Percentiles rank a stretch among this genome's conserved stretches.
phyloP scores from a whole-genome alignment of 1,140 invertebrate species.

The Aphidius ervi region DNA sequence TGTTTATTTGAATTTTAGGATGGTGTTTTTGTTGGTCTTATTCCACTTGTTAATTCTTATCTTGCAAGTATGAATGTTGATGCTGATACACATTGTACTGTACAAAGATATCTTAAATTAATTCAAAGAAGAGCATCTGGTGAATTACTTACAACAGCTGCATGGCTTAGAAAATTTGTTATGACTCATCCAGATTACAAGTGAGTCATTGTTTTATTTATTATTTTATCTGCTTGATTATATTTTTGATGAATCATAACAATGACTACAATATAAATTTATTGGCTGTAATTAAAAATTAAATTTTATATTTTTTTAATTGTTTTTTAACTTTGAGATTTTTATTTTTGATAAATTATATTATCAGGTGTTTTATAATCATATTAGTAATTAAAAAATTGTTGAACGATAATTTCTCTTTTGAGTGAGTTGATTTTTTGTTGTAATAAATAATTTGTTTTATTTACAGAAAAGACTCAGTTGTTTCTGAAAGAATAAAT shows the following conservation, averaged over 20 bases:
- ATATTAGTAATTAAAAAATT: too few relatives aligned
- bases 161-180: constrained; percentile 92
- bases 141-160: constrained; percentile 79
- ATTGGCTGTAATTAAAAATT: too few relatives aligned
- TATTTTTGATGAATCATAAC: too few relatives aligned
- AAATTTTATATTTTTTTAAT: too few relatives aligned
- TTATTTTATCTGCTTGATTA: too few relatives aligned
- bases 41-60: constrained; percentile 91
- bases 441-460: background rate
- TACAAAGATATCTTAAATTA: constrained; percentile 93
- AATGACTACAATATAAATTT: too few relatives aligned
- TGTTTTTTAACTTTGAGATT: too few relatives aligned
- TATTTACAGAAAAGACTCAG: constrained; percentile 75
- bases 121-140: constrained; percentile 88
- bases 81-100: constrained; percentile 93
- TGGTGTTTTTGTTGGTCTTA: constrained; percentile 88
- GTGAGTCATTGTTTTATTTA: constrained; percentile 48
- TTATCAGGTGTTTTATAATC: too few relatives aligned
- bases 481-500: constrained; percentile 83
- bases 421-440: too few relatives aligned
- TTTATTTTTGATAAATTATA: too few relatives aligned
- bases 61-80: constrained; percentile 91
- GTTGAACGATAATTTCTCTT: background rate
- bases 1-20: constrained; percentile 52
- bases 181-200: constrained; percentile 85